These are phyloP conservation scores for Latrodectus elegans DNA, from an alignment of 2,888 invertebrate species.

Conservation along the genomic window DNA sequence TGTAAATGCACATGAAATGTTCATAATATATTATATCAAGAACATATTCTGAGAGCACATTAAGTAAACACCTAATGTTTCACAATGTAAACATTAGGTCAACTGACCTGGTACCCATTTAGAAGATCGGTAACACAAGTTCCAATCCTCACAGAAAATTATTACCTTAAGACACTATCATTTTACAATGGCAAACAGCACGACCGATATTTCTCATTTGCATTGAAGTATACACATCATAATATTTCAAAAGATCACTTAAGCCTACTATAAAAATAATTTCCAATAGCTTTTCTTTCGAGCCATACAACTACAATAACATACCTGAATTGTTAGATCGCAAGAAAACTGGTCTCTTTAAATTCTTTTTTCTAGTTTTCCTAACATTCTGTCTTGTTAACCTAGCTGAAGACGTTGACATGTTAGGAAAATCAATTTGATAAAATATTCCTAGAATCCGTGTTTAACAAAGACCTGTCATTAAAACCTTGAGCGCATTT, in stretches of 20 bases:
- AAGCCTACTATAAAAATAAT: constrained; percentile 40
- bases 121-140: constrained; percentile 4
- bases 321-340: constrained; percentile 67
- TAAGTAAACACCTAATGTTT: background rate
- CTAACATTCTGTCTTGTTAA: constrained; percentile 68
- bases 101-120: constrained; percentile 33
- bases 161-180: no score
- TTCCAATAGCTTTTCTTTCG: constrained; percentile 39
- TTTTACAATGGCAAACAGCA: no score
- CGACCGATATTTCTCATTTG: background rate
- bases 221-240: background rate
- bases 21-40: background rate
- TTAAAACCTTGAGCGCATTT: constrained; percentile 67
- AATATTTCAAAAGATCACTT: constrained; percentile 6
- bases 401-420: constrained; percentile 65
- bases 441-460: constrained; percentile 26
- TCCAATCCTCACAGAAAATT: background rate
- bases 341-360: constrained; percentile 55
- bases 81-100: constrained; percentile 62
- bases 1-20: background rate
- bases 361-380: constrained; percentile 67
- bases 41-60: constrained; percentile 1
- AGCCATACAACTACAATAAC: constrained; percentile 52
- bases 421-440: constrained; percentile 47
- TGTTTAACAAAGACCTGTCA: constrained; percentile 66